Evolutionary conservation across 2,888 invertebrate species (phyloP), one percentile per base, ranked within the genome.

Genomic region (Catotricha subobsoleta): DNA sequence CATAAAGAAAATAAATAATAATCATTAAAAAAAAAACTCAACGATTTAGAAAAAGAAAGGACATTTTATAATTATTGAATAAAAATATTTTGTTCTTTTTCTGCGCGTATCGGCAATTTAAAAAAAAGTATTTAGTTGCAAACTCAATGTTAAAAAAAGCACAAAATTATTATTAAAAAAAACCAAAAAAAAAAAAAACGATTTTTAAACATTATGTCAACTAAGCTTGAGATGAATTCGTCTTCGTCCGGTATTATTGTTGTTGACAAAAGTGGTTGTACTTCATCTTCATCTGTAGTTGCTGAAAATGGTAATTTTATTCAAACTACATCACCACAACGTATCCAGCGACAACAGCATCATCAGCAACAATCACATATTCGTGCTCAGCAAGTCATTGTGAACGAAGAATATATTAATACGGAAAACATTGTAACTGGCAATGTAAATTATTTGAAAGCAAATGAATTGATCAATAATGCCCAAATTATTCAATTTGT

Each of bases 401-500:
- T 42, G 3, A 37, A 37, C 10, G 41, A 41, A 29, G 42, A 41
- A 30, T 34, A 34, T 39, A 36, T 42, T 35, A 40, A 27, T 36
- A 19, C 20, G 5, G 29, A 37, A 19, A 35, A 27, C 28, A 18
- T 41, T 10, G 27, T 40, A 18, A 33, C 40, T n/a, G 25, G 40
- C 13, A 43, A 44, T 45, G 46, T 48, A 30, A 49, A 48, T 19
- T 48, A 46, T 44, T 31, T 49, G 21, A 42, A 40, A 25, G 33
- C 46, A 3, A 54, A 51, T 43, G 59, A 60, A 45, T 46, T 60
- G 38, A 48, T 59, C 3, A 61, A 59, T 51, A 59, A 58, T 33
- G 34, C 46, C 16, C 62, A 61, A 48, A 59, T 61, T 39, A 59
- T 60, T 30, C 61, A 62, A 50, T 58, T 62, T 47, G 58, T 60